Evolutionary conservation across 2,113 vertebrate genomes (phyloP).

Genomic region (Upupa epops): DNA sequence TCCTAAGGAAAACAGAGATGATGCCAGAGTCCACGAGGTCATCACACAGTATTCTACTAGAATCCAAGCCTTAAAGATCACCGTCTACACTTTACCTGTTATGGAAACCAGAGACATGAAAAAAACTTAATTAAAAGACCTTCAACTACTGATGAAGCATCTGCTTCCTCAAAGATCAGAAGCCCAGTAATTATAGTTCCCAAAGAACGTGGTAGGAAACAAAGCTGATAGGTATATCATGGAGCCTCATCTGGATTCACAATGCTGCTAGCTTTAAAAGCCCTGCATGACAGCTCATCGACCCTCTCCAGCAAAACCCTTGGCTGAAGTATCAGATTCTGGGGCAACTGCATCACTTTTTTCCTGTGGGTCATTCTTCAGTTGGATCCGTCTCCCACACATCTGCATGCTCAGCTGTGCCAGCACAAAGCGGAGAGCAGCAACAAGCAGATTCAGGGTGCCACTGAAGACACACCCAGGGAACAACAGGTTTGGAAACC

Average conservation of each 20-base stretch:
- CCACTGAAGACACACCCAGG: not conserved
- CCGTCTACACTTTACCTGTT: not conserved
- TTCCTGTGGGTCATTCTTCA: not conserved
- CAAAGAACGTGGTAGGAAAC: not conserved
- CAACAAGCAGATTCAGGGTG: not conserved
- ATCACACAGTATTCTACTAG: not conserved
- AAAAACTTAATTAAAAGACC: not conserved
- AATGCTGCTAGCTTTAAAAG: not conserved
- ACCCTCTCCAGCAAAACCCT: not conserved
- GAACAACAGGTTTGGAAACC: not conserved
- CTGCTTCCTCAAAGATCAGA: not conserved
- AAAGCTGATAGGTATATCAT: not conserved
- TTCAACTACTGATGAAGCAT: not conserved
- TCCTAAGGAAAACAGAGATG: not conserved
- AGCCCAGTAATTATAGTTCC: not conserved
- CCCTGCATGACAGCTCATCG: not conserved
- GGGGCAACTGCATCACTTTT: not conserved
- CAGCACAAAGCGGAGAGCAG: constrained; percentile 8
- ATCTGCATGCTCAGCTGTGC: constrained; percentile 22
- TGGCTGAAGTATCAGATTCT: constrained; percentile 1
- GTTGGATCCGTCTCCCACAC: constrained; percentile 3
- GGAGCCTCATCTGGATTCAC: not conserved
- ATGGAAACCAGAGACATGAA: not conserved
- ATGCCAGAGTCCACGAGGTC: not conserved
- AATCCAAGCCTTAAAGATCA: not conserved